Base-by-base conservation (phyloP, 2,113 vertebrate genomes). In the Salvator merianae region DNA sequence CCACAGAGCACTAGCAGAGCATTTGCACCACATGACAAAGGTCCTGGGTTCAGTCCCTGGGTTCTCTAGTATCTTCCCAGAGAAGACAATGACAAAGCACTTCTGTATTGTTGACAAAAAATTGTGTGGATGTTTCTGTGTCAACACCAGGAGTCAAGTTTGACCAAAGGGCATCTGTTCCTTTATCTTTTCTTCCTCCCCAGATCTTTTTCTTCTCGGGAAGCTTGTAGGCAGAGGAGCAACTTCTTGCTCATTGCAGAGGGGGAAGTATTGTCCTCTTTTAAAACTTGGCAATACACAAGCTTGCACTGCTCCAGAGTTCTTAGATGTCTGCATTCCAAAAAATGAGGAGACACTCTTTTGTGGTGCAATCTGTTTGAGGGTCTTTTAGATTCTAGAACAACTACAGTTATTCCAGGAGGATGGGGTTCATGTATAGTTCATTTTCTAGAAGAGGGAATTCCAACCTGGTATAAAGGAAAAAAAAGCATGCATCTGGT, bases 121-220 rank as follows among this genome's bases (percentile, higher is more conserved):
- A 59, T 20, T 20, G 16, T 20, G 18, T 20, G 20, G 55, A 9
- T 53, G 16, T 16, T 59, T 59, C 55, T 59, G 50, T 53, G 50
- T 14, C 50, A 53, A 14, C 50, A 53, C 16, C 50, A 53, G 50
- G 16, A 59, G 55, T 59, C 55, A 59, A 59, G 5, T 59, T 59
- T 59, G 55, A 59, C 43, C 10, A 7, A 9, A 47, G 43, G 43
- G 43, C 43, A 47, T 47, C 43, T 1, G 30, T 6, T 59, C 18
- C 55, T 20, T 59, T 20, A 20, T 5, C 2, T 59, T 16, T 59
- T 59, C 55, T 59, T 59, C 18, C 55, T 59, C 20, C 55, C 55
- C 14, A 59, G 55, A 20, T 0, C 0, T 38, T 0, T 69, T 24
- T 0, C 0, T 7, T 0, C 5, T 47, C 1, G 9, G 59, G 2